phyloP scores from a whole-genome alignment of 64 coral and sea anemone species.

The Stylophora pistillata region DNA sequence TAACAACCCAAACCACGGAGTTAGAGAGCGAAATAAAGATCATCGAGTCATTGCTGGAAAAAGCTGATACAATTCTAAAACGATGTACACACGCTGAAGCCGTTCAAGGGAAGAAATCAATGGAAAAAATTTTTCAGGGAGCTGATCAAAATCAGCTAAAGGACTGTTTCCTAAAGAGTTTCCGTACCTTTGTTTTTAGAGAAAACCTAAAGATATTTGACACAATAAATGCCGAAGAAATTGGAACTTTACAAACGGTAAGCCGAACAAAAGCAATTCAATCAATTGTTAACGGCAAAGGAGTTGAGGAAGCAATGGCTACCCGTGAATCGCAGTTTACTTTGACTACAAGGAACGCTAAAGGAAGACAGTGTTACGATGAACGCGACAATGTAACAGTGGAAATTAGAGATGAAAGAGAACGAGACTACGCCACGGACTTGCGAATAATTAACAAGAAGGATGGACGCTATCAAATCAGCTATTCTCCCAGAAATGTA shows the following conservation, averaged over 20 bases:
- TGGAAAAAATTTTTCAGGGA: neutral
- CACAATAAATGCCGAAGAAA: neutral
- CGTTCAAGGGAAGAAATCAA: neutral
- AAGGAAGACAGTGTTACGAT: conserved; percentile 44
- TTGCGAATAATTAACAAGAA: conserved; percentile 36
- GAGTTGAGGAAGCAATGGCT: neutral
- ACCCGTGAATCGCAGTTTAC: conserved; percentile 27
- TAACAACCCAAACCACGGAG: neutral
- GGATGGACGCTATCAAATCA: conserved; percentile 66
- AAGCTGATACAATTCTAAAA: neutral
- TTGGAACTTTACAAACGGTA: neutral
- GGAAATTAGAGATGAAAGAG: conserved; percentile 23
- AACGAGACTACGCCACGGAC: neutral
- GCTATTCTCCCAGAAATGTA: conserved; percentile 22
- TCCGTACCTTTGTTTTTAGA: neutral
- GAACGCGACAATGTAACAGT: conserved; percentile 51
- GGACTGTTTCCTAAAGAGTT: neutral
- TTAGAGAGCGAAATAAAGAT: neutral
- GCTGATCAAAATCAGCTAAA: neutral
- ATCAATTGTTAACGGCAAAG: conserved; percentile 2
- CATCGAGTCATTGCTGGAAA: neutral
- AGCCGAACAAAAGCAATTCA: neutral
- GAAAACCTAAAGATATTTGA: no score
- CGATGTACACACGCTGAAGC: conserved; percentile 11
- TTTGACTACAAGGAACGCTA: conserved; percentile 52